Percentiles rank a stretch among this genome's conserved stretches.
Conservation (phyloP, 1,140 invertebrate species). For the Gyrodactylus salaris region DNA sequence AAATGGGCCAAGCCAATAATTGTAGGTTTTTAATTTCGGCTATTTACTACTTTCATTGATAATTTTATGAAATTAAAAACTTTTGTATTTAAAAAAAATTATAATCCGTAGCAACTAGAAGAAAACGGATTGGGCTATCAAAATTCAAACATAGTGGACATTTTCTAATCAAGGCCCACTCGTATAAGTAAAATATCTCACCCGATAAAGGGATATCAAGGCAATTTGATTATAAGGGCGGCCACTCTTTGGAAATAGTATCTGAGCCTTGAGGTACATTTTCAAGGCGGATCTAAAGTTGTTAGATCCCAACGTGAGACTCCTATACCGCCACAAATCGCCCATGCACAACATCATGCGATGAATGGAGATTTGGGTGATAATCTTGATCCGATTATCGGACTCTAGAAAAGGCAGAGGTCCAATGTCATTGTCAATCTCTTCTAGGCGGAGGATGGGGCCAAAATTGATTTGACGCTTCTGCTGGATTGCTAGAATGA, state of each 20-base stretch:
- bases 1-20: not conserved
- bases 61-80: not conserved
- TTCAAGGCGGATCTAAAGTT: slow-evolving; percentile 32
- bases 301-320: slow-evolving; percentile 37
- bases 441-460: slow-evolving; percentile 34
- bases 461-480: slow-evolving; percentile 36
- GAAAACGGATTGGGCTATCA: too few species aligned
- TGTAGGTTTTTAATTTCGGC: not conserved
- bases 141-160: too few species aligned
- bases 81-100: too few species aligned
- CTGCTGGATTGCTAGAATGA: slow-evolving; percentile 40
- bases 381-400: slow-evolving; percentile 29
- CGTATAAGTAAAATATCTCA: slow-evolving; percentile 27
- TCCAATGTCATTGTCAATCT: slow-evolving; percentile 18
- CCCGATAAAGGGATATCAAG: slow-evolving; percentile 50
- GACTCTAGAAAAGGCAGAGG: not conserved
- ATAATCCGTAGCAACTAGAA: too few species aligned
- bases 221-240: slow-evolving; percentile 69
- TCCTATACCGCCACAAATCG: slow-evolving; percentile 53
- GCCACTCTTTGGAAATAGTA: slow-evolving; percentile 67
- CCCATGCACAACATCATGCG: slow-evolving; percentile 54
- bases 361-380: slow-evolving; percentile 45
- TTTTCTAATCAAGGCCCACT: too few species aligned
- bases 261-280: slow-evolving; percentile 53
- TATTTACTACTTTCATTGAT: not conserved